phyloP scores from a whole-genome alignment of 2,113 vertebrate species.

The Raja brachyura region DNA sequence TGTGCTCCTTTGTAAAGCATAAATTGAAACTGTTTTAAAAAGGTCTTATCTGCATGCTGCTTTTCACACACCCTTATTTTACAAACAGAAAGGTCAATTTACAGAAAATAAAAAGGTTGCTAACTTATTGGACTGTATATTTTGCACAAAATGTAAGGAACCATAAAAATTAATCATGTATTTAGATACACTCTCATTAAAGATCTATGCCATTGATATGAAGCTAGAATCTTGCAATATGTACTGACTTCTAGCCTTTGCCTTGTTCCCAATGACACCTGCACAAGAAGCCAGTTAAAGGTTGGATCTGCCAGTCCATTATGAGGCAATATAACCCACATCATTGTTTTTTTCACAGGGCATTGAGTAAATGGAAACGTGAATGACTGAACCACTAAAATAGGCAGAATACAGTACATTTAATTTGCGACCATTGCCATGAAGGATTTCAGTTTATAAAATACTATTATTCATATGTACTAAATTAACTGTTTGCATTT shows the following conservation, averaged over 20 bases:
- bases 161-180: not conserved
- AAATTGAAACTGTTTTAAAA: not conserved
- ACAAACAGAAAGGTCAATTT: not conserved
- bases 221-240: not conserved
- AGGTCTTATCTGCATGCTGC: not conserved
- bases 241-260: not conserved
- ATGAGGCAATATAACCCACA: not conserved
- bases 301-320: not conserved
- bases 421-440: not conserved
- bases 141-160: not conserved
- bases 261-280: not conserved
- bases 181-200: not conserved
- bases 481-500: not conserved
- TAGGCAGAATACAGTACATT: too few species aligned
- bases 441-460: not conserved
- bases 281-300: not conserved
- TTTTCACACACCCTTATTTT: not conserved
- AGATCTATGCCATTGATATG: not conserved
- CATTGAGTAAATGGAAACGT: conserved; percentile 1
- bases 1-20: not conserved
- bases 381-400: not conserved
- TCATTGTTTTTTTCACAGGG: not conserved
- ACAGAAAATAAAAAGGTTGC: not conserved
- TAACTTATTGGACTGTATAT: not conserved
- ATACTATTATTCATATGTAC: not conserved